phyloP scores from a whole-genome alignment of 2,113 vertebrate genomes.

The Ictalurus punctatus region DNA sequence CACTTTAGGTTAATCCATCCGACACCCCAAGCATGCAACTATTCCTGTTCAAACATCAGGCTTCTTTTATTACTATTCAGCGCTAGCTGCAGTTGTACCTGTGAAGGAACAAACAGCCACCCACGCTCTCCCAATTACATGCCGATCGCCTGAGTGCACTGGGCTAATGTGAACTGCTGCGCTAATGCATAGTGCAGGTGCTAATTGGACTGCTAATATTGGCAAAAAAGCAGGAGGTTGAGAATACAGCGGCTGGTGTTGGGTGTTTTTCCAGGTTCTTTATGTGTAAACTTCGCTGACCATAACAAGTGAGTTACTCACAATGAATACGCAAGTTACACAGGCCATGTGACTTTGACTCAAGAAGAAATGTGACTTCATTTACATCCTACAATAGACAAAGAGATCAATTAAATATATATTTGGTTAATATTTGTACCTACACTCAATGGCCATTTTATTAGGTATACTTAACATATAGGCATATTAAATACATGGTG shows the following conservation, averaged over 20 bases:
- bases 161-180: slow-evolving; percentile 6
- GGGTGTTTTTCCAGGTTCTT: slow-evolving; percentile 29
- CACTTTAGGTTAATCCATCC: slow-evolving; percentile 42
- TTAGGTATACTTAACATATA: background rate
- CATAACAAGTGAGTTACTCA: slow-evolving; percentile 24
- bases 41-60: slow-evolving; percentile 23
- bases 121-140: slow-evolving; percentile 15
- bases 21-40: slow-evolving; percentile 29
- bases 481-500: too few relatives aligned
- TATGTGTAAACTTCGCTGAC: slow-evolving; percentile 38
- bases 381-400: background rate
- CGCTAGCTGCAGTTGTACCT: slow-evolving; percentile 18
- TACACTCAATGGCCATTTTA: background rate
- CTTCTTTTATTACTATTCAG: background rate
- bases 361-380: background rate
- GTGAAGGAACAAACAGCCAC: slow-evolving; percentile 22
- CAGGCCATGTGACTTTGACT: background rate
- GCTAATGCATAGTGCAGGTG: slow-evolving; percentile 31
- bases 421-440: background rate
- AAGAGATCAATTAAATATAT: background rate
- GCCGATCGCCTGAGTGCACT: background rate
- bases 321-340: background rate
- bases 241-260: background rate
- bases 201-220: slow-evolving; percentile 37
- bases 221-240: background rate